Percentiles rank a stretch among this genome's conserved stretches.
phyloP scores from a whole-genome alignment of 2,113 vertebrate species.

The Dendrocopos noguchii region DNA sequence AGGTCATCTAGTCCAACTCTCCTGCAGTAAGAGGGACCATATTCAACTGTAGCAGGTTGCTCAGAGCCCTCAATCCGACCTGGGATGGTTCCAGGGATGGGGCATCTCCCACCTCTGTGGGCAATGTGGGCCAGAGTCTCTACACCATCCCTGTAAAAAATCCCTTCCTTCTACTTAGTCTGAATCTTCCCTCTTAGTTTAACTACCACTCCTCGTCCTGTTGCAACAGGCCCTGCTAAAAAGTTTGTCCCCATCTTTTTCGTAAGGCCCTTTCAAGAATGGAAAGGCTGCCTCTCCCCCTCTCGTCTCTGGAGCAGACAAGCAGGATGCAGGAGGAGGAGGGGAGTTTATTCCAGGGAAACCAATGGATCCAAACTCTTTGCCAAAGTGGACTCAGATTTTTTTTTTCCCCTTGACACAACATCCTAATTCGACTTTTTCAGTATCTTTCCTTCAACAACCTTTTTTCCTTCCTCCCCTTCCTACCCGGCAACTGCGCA shows the following conservation, averaged over 20 bases:
- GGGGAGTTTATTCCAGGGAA: background rate
- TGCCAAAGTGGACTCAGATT: slow-evolving; percentile 29
- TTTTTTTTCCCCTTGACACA: slow-evolving; percentile 57
- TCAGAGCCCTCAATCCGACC: background rate
- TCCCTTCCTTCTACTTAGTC: background rate
- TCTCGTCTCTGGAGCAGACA: background rate
- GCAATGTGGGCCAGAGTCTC: background rate
- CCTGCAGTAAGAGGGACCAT: background rate
- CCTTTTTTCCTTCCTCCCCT: slow-evolving; percentile 83
- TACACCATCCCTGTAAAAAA: background rate
- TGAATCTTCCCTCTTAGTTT: background rate
- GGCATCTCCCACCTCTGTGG: background rate
- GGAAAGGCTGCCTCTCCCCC: background rate
- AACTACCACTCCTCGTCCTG: background rate
- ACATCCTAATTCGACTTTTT: slow-evolving; percentile 89
- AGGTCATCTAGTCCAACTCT: background rate
- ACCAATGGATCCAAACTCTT: slow-evolving; percentile 62
- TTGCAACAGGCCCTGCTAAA: background rate
- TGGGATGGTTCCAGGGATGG: background rate
- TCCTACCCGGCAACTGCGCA: slow-evolving; percentile 98
- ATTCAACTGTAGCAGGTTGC: background rate
- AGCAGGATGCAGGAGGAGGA: background rate
- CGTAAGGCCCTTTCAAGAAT: background rate
- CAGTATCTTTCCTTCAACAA: slow-evolving; percentile 98
- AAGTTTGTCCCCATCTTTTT: background rate